A percentile compares a stretch with the other conserved stretches of the same genome.
These are phyloP conservation scores for Siniperca obscura DNA, from an alignment of 2,797 vertebrate species.

Conservation along the genomic window DNA sequence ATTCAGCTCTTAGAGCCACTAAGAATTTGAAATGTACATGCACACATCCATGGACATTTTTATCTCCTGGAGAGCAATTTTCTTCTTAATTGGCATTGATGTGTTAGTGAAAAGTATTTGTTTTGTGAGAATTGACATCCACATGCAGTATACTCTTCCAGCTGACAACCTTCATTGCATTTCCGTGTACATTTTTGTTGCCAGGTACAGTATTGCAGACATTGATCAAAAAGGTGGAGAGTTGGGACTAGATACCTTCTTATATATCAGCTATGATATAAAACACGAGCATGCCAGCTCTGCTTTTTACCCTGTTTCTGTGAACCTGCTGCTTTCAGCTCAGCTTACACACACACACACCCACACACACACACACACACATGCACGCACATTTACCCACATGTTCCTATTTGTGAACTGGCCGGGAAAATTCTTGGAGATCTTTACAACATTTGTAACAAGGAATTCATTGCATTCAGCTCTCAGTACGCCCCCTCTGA, in stretches of 20 bases:
- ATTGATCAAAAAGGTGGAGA: slow-evolving; percentile 29
- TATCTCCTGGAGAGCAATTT: not conserved
- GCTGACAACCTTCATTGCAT: slow-evolving; percentile 8
- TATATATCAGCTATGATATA: slow-evolving; percentile 39
- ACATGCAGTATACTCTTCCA: slow-evolving; percentile 32
- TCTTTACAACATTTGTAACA: slow-evolving; percentile 74
- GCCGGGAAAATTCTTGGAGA: slow-evolving; percentile 48
- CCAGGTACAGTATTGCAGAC: slow-evolving; percentile 23
- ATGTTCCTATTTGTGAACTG: slow-evolving; percentile 44
- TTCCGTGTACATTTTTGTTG: slow-evolving; percentile 1
- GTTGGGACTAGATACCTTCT: slow-evolving; percentile 24
- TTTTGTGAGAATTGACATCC: slow-evolving; percentile 26
- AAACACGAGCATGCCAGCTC: slow-evolving; percentile 42
- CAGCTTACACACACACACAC: not conserved
- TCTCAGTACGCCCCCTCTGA: slow-evolving; percentile 62
- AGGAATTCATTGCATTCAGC: slow-evolving; percentile 75
- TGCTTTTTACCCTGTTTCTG: slow-evolving; percentile 25
- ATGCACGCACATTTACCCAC: slow-evolving; percentile 16
- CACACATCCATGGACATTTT: not conserved
- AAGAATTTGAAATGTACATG: not conserved
- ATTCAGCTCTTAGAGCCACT: not conserved
- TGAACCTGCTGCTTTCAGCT: slow-evolving; percentile 42
- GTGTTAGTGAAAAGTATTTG: slow-evolving; percentile 34
- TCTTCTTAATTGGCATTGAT: slow-evolving; percentile 17
- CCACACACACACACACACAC: not conserved